Evolutionary conservation across 2,888 invertebrate genomes (phyloP).

Genomic region (Listrodromus nycthemerus): DNA sequence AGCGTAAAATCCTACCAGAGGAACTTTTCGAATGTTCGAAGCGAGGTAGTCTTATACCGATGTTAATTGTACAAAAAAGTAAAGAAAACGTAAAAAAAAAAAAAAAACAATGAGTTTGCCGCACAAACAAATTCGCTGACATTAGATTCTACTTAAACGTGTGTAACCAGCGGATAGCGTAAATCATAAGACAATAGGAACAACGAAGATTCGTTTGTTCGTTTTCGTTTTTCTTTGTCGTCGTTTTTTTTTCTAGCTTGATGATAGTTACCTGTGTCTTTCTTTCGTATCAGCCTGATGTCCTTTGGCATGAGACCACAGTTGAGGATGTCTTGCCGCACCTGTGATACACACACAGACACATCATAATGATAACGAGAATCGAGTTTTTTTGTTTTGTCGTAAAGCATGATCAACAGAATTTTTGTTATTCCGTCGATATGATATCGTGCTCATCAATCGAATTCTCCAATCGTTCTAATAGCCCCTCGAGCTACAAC

Average conservation of each 20-base stretch:
- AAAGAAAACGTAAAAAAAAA: slow-evolving; percentile 2
- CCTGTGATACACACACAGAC: slow-evolving; percentile 86
- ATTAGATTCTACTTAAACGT: slow-evolving; percentile 13
- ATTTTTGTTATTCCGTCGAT: slow-evolving; percentile 16
- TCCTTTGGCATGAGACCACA: slow-evolving; percentile 92
- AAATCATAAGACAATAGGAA: slow-evolving; percentile 4
- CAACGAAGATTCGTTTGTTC: background rate
- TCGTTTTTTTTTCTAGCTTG: slow-evolving; percentile 37
- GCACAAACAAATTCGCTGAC: background rate
- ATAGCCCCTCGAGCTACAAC: slow-evolving; percentile 54
- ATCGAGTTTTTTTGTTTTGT: slow-evolving; percentile 63
- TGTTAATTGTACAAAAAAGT: slow-evolving; percentile 31
- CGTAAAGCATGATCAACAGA: slow-evolving; percentile 60
- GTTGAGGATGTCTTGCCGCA: slow-evolving; percentile 91
- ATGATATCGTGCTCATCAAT: slow-evolving; percentile 69
- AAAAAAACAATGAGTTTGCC: background rate
- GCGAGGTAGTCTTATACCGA: slow-evolving; percentile 44
- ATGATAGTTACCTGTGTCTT: slow-evolving; percentile 91
- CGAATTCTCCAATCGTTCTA: slow-evolving; percentile 37
- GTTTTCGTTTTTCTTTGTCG: background rate
- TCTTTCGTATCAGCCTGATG: slow-evolving; percentile 92
- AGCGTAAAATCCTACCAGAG: slow-evolving; percentile 9
- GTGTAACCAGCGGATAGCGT: background rate
- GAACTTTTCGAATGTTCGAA: slow-evolving; percentile 27
- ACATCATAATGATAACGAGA: slow-evolving; percentile 75